Evolutionary conservation across 2,113 vertebrate genomes (phyloP), one percentile per base, ranked within the genome.

Genomic region (Bujurquina vittata): DNA sequence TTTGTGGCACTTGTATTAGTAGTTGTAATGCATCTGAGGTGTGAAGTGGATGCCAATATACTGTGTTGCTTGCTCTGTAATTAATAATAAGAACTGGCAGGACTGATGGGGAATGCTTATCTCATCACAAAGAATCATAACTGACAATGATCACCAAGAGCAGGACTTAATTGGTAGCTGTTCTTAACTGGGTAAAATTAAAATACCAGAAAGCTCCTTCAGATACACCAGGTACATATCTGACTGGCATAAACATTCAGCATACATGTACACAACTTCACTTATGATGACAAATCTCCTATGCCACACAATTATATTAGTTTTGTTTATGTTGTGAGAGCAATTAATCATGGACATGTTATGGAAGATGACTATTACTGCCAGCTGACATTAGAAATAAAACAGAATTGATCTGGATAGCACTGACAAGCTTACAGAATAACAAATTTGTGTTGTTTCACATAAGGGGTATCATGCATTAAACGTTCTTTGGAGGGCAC

Each of bases 1-100:
- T 72, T 72, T 31, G 46, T 72, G 46, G 67, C 46, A 54, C 67
- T 72, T 29, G 67, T 72, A 54, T 72, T 72, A 72, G 59, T 57
- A n/a, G 37, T 3, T 58, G 49, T 69, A 74, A 78, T 72, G 67
- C 46, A 72, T 72, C 26, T 72, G 43, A 43, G 58, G 75, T 73
- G 57, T 75, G 26, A 75, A 63, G 56, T 40, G 56, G 22, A 80
- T 75, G 59, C 17, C 12, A 67, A 26, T 78, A 79, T 18, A 54
- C 74, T 3, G 17, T 10, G 46, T 72, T 57, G 60, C 54, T 72
- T 72, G 26, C 46, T 72, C 46, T n/a, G 7, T 54, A 72, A 72
- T 72, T 52, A 72, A 72, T 72, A 52, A 52, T 72, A 54, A 72
- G 46, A 26, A 54, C 31, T 11, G 26, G 26, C 26, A 54, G 67